These are phyloP conservation scores for Leucophora obtusa DNA, from an alignment of 2,888 invertebrate species.

Conservation along the genomic window DNA sequence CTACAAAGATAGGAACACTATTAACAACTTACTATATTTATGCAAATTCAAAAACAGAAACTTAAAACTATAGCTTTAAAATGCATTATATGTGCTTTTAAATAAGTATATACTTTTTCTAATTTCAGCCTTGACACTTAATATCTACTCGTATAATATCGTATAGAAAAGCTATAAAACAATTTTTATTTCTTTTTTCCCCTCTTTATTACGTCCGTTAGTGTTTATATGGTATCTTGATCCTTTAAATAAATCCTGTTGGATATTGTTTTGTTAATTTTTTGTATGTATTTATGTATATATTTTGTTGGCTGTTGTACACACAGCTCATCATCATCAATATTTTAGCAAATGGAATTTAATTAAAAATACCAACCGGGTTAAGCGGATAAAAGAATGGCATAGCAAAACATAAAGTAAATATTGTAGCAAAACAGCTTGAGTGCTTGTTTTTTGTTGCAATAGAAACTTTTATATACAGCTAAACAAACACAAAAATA, in stretches of 20 bases:
- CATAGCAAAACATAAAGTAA: conserved; percentile 4
- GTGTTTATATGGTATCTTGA: conserved; percentile 29
- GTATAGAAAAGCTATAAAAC: neutral
- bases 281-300: conserved; percentile 8
- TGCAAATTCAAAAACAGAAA: too few species aligned
- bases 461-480: neutral
- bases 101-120: too few species aligned
- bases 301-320: conserved; percentile 18
- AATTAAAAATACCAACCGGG: conserved; percentile 64
- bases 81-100: too few species aligned
- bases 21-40: too few species aligned
- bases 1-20: too few species aligned
- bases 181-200: neutral
- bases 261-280: conserved; percentile 30
- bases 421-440: conserved; percentile 36
- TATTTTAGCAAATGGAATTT: conserved; percentile 62
- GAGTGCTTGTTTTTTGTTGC: conserved; percentile 12
- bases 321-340: conserved; percentile 45
- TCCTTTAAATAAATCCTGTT: conserved; percentile 33
- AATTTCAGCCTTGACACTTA: neutral
- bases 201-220: conserved; percentile 12
- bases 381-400: conserved; percentile 47
- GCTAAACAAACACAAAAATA: too few species aligned
- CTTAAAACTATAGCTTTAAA: too few species aligned
- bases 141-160: too few species aligned